Evolutionary conservation across 2,888 invertebrate genomes (phyloP).

Genomic region (Aethes cnicana): DNA sequence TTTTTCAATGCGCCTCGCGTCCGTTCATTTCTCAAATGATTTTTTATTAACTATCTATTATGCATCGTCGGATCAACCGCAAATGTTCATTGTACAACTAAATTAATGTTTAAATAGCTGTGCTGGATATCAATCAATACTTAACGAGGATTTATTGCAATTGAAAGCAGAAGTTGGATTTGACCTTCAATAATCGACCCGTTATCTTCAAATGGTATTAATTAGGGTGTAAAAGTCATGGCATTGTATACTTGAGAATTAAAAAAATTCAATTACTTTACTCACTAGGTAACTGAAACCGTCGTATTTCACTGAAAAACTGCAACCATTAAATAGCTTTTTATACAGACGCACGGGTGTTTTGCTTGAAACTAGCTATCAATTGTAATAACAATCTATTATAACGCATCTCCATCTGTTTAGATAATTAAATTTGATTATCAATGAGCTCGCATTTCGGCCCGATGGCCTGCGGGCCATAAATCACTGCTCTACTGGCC

Average conservation of each 20-base stretch:
- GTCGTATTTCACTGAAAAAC: too few species aligned
- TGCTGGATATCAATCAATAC: conserved; percentile 24
- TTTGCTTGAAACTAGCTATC: too few species aligned
- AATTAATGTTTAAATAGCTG: conserved; percentile 23
- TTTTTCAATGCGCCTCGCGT: conserved; percentile 37
- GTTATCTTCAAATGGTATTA: conserved; percentile 15
- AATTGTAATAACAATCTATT: too few species aligned
- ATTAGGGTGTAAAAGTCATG: too few species aligned
- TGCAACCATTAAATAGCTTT: too few species aligned
- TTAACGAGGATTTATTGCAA: conserved; percentile 19
- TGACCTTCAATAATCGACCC: too few species aligned
- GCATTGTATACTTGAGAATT: too few species aligned
- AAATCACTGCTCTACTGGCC: conserved; percentile 27
- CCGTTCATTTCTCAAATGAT: conserved; percentile 39
- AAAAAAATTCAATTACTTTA: too few species aligned
- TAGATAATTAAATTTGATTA: conserved; percentile 24
- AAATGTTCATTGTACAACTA: conserved; percentile 17
- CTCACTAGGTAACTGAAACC: too few species aligned
- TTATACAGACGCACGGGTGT: too few species aligned
- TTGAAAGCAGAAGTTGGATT: conserved; percentile 26
- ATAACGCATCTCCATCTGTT: too few species aligned
- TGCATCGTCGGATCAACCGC: conserved; percentile 29
- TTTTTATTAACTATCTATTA: conserved; percentile 42
- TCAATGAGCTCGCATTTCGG: conserved; percentile 19
- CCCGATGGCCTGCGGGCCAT: conserved; percentile 15